These are phyloP conservation scores for Chromis chromis DNA, from an alignment of 2,797 vertebrate genomes.

Conservation along the genomic window DNA sequence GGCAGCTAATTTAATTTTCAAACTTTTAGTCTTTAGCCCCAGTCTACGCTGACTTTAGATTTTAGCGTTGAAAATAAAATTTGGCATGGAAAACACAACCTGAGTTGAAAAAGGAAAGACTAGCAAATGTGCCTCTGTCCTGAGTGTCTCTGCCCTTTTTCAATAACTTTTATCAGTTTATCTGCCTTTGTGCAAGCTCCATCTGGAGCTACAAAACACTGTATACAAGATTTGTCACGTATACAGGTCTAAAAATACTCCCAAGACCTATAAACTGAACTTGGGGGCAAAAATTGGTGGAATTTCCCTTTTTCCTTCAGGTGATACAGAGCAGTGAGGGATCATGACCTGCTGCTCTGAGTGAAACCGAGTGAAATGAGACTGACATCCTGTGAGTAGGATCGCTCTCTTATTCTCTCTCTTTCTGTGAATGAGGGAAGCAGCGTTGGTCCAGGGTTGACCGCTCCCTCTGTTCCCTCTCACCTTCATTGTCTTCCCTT, in stretches of 20 bases:
- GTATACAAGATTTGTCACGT: not conserved
- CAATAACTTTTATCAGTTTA: not conserved
- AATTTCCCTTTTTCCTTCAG: not conserved
- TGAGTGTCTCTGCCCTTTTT: not conserved
- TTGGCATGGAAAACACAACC: not conserved
- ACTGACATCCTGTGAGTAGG: conserved; percentile 5
- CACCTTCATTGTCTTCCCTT: conserved; percentile 56
- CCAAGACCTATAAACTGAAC: not conserved
- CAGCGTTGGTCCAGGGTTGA: conserved; percentile 38
- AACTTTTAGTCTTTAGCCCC: not conserved
- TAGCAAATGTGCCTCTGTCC: no score
- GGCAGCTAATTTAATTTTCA: not conserved
- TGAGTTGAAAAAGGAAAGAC: no score
- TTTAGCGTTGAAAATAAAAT: not conserved
- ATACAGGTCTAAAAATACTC: no score
- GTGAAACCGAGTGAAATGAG: conserved; percentile 31
- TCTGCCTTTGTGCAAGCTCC: not conserved
- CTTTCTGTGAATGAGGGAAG: conserved; percentile 22
- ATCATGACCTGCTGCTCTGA: not conserved
- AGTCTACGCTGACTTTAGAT: not conserved
- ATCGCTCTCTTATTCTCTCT: not conserved
- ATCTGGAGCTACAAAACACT: not conserved
- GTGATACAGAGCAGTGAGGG: not conserved
- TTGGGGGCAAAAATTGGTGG: not conserved
- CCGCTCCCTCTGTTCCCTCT: conserved; percentile 42